Evolutionary conservation across 2,797 vertebrate species (phyloP), one percentile per base, ranked within the genome.

Genomic region (Coilia nasus): DNA sequence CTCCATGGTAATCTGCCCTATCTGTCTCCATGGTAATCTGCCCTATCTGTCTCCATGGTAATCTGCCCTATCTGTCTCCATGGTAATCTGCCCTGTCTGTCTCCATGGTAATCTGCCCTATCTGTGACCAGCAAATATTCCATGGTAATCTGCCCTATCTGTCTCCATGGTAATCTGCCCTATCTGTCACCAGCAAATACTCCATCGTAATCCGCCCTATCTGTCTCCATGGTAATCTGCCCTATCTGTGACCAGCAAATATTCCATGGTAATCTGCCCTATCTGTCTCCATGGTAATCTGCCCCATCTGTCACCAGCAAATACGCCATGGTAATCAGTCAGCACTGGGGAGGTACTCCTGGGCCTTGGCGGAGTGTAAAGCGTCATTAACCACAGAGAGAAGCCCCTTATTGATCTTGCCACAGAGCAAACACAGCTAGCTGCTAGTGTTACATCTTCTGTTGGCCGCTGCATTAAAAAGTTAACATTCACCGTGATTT

Each of bases 1-100:
- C 91, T 99, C 98, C 31, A 97, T 98, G 98, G 98, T 99, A 95
- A 91, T 41, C 15, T 1, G 0, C 35, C 67, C n/a, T n/a, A n/a
- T n/a, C n/a, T n/a, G n/a, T n/a, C 91, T 99, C 98, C 31, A 97
- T 98, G 98, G 98, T 99, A 95, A 91, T 41, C 15, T 1, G 0
- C 35, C 67, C n/a, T n/a, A n/a, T n/a, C n/a, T n/a, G n/a, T n/a
- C 91, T 99, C 98, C 31, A 97, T 98, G 98, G 98, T 99, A 95
- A 91, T 41, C 15, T 1, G 0, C 35, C 67, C n/a, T n/a, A n/a
- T n/a, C n/a, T n/a, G n/a, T n/a, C 91, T 99, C 98, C 31, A 97
- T 98, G 98, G 98, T 99, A 95, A 91, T 41, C 15, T 1, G 0
- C 35, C 67, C n/a, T n/a, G n/a, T n/a, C n/a, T n/a, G n/a, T n/a